Evolutionary conservation across 2,888 invertebrate species (phyloP).

Genomic region (Andrena camellia): DNA sequence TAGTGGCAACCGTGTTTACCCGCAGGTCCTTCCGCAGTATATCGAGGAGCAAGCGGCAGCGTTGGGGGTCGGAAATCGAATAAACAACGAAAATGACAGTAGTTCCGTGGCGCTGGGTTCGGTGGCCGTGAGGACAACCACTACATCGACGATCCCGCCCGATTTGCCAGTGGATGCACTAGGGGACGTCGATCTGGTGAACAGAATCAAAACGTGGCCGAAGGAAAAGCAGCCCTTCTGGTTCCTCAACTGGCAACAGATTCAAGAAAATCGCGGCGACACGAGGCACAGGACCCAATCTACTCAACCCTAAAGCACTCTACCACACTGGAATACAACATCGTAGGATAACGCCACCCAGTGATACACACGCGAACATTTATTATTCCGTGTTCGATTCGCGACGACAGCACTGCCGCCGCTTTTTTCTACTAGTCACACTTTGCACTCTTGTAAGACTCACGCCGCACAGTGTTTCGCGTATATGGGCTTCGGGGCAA

Average conservation of each 20-base stretch:
- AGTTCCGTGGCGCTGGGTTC: background rate
- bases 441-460: conserved; percentile 3
- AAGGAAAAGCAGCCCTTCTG: conserved; percentile 90
- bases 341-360: background rate
- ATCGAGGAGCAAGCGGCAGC: conserved; percentile 67
- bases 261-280: conserved; percentile 86
- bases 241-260: conserved; percentile 89
- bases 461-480: too few species aligned
- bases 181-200: conserved; percentile 88
- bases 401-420: conserved; percentile 25
- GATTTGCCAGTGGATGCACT: conserved; percentile 89
- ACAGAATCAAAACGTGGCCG: conserved; percentile 89
- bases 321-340: too few species aligned
- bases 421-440: conserved; percentile 41
- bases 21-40: conserved; percentile 84
- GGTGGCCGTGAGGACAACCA: background rate
- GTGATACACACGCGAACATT: background rate
- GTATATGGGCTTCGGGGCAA: too few species aligned
- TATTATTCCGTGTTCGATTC: background rate
- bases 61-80: conserved; percentile 85
- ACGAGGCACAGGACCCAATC: conserved; percentile 18
- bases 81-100: conserved; percentile 81
- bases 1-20: conserved; percentile 88
- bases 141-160: conserved; percentile 79
- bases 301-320: background rate